Evolutionary conservation across 2,113 vertebrate species (phyloP).

Genomic region (Lycaon pictus): DNA sequence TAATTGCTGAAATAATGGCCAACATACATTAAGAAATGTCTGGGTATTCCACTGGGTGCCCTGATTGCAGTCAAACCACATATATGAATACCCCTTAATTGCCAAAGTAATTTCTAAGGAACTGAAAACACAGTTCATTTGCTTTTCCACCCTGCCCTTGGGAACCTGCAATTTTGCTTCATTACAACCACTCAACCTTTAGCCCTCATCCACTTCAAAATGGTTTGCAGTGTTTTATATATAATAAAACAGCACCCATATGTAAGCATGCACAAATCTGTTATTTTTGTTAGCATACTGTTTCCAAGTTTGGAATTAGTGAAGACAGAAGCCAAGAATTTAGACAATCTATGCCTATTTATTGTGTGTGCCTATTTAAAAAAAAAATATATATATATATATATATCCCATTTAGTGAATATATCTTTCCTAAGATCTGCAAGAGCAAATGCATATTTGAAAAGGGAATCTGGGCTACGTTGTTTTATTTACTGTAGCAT

Average conservation of each 20-base stretch:
- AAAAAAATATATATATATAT: not conserved
- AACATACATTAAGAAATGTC: conserved; percentile 79
- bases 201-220: conserved; percentile 68
- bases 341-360: not conserved
- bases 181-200: conserved; percentile 80
- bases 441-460: not conserved
- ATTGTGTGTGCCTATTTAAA: not conserved
- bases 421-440: not conserved
- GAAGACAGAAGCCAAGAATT: conserved; percentile 16
- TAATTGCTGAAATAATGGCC: conserved; percentile 80
- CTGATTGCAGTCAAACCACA: conserved; percentile 73
- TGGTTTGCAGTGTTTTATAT: conserved; percentile 64
- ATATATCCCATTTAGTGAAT: not conserved
- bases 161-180: conserved; percentile 78
- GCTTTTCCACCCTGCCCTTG: conserved; percentile 72
- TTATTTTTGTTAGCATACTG: not conserved
- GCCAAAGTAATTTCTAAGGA: conserved; percentile 79
- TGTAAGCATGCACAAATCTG: not conserved
- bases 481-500: not conserved
- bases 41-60: conserved; percentile 71
- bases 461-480: not conserved
- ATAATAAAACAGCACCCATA: conserved; percentile 58
- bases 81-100: conserved; percentile 78
- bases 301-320: conserved; percentile 36
- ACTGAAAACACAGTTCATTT: conserved; percentile 80